phyloP scores from a whole-genome alignment of 2,888 invertebrate species.

The Lumbricus terrestris region DNA sequence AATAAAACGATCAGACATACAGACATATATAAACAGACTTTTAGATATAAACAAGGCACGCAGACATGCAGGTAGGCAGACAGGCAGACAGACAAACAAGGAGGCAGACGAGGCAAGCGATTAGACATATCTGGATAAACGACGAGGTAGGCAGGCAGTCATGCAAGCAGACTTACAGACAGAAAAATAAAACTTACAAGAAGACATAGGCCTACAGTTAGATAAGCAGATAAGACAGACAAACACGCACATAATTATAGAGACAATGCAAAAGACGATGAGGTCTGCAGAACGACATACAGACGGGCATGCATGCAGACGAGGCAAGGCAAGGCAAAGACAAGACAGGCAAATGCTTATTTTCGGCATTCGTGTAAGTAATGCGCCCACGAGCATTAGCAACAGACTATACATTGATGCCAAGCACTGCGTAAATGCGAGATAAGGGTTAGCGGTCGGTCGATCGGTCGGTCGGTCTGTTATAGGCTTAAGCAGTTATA shows the following conservation, averaged over 20 bases:
- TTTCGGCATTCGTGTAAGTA: neutral
- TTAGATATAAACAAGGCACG: too few relatives aligned
- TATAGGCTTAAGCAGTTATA: too few relatives aligned
- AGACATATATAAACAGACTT: too few relatives aligned
- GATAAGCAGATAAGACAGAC: neutral
- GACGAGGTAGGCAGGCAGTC: too few relatives aligned
- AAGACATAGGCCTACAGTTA: neutral
- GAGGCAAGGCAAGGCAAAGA: neutral
- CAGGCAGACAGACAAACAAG: too few relatives aligned
- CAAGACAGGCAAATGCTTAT: neutral
- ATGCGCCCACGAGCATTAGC: constrained; percentile 3
- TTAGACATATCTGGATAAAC: too few relatives aligned
- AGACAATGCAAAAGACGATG: neutral
- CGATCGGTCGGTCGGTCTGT: too few relatives aligned
- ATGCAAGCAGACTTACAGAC: too few relatives aligned
- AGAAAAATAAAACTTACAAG: neutral
- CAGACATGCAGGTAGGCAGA: too few relatives aligned
- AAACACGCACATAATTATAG: neutral
- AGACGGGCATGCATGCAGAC: neutral
- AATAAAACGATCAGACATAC: too few relatives aligned
- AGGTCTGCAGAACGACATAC: neutral
- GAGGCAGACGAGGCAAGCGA: neutral
- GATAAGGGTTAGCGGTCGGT: neutral
- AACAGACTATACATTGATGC: neutral
- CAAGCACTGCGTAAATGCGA: neutral